A percentile compares a stretch with the other conserved stretches of the same genome.
Conservation (phyloP, 2,888 invertebrate genomes). For the Apodemia zela region DNA sequence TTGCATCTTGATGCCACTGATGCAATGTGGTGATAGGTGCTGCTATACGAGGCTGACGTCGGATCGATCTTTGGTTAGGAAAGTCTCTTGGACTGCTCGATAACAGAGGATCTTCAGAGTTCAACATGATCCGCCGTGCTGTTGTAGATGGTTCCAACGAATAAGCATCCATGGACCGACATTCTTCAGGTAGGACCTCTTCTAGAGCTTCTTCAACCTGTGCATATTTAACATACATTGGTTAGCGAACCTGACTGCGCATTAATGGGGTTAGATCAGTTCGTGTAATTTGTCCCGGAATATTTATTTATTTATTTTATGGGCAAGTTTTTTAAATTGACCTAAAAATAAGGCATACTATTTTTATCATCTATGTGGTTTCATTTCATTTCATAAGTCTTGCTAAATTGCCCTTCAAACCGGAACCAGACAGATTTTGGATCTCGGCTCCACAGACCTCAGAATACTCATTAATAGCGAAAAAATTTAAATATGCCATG, state of each 20-base stretch:
- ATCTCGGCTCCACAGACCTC: no score
- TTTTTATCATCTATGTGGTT: no score
- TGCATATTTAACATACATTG: not conserved
- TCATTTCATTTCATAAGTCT: no score
- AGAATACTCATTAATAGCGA: no score
- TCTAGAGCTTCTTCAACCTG: slow-evolving; percentile 90
- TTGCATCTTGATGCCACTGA: slow-evolving; percentile 64
- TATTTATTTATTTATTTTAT: no score
- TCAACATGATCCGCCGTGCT: slow-evolving; percentile 92
- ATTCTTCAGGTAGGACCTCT: slow-evolving; percentile 91
- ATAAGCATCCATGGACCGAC: slow-evolving; percentile 81
- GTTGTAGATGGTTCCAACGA: slow-evolving; percentile 83
- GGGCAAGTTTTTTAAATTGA: not conserved
- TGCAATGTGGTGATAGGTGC: slow-evolving; percentile 48
- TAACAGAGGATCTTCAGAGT: slow-evolving; percentile 91
- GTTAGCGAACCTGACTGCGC: no score
- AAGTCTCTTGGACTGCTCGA: slow-evolving; percentile 93
- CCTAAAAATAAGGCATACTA: no score
- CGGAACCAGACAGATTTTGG: no score
- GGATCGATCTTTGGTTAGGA: slow-evolving; percentile 61
- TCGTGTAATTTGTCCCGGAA: no score
- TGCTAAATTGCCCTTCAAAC: no score
- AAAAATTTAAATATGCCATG: no score
- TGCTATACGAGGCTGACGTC: slow-evolving; percentile 52
- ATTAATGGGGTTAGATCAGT: no score